Conservation (phyloP, 2,113 vertebrate species). For the Leptobrachium ailaonicum region DNA sequence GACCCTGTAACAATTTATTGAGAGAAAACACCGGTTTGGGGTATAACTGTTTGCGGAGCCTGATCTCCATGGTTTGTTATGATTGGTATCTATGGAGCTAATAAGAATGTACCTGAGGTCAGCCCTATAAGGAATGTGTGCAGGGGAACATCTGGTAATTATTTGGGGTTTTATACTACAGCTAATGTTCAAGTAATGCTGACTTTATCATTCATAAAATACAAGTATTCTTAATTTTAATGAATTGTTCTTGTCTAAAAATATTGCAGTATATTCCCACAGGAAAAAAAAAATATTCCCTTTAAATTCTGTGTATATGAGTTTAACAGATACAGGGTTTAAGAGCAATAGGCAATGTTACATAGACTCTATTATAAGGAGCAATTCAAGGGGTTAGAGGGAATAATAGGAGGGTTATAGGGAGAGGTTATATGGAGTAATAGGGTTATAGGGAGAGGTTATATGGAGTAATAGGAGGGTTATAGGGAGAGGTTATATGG, state of each 20-base stretch:
- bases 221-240: not conserved
- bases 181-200: constrained; percentile 13
- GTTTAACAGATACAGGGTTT: too few relatives aligned
- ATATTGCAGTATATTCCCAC: not conserved
- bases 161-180: constrained; percentile 23
- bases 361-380: too few relatives aligned
- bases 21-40: not conserved
- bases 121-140: constrained; percentile 17
- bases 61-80: constrained; percentile 40
- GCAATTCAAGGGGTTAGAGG: too few relatives aligned
- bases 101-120: constrained; percentile 34
- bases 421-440: too few relatives aligned
- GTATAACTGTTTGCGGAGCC: constrained; percentile 33
- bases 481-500: too few relatives aligned
- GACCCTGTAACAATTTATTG: not conserved
- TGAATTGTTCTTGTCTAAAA: not conserved
- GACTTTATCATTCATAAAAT: constrained; percentile 23
- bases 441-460: too few relatives aligned
- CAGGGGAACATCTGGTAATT: constrained; percentile 39
- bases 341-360: too few relatives aligned
- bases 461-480: too few relatives aligned
- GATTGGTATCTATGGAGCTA: constrained; percentile 48
- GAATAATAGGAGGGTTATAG: too few relatives aligned
- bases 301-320: not conserved
- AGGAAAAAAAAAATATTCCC: not conserved